Conservation (phyloP, 2,113 vertebrate species). For the Paraplagusia blochii region DNA sequence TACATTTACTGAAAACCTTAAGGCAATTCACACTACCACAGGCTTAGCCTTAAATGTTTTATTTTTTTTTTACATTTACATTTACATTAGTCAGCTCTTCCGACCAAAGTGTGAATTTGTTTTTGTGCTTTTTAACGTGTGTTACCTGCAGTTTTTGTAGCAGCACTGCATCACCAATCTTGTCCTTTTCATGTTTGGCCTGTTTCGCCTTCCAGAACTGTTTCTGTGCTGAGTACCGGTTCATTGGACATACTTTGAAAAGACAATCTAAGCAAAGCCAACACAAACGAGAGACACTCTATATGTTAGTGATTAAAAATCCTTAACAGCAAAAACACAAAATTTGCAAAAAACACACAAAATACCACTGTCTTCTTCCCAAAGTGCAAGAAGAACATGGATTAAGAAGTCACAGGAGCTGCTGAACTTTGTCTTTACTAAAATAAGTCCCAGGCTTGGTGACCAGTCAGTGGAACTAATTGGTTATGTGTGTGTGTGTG, state of each 20-base stretch:
- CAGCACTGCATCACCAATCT: conserved; percentile 88
- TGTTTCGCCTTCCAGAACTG: conserved; percentile 99
- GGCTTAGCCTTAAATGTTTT: too few relatives aligned
- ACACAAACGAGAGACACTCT: rapidly evolving
- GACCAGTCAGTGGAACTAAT: conserved; percentile 3
- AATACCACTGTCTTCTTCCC: too few relatives aligned
- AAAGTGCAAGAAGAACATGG: too few relatives aligned
- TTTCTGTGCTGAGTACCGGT: conserved; percentile 96
- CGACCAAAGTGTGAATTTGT: not conserved
- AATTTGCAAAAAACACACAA: too few relatives aligned
- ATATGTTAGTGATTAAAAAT: not conserved
- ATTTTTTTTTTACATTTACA: too few relatives aligned
- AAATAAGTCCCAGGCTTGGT: not conserved
- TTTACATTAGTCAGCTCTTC: too few relatives aligned
- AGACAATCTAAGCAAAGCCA: conserved; percentile 83
- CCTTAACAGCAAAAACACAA: too few relatives aligned
- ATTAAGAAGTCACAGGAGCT: too few relatives aligned
- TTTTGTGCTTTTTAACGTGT: not conserved
- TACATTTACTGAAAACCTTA: too few relatives aligned
- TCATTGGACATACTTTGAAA: conserved; percentile 98
- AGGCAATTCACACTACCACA: too few relatives aligned
- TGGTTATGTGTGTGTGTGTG: conserved; percentile 1
- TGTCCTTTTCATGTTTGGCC: conserved; percentile 97
- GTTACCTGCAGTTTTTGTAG: conserved; percentile 94
- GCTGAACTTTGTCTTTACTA: too few relatives aligned